phyloP scores from a whole-genome alignment of 1,140 invertebrate genomes.

The Periplaneta americana region DNA sequence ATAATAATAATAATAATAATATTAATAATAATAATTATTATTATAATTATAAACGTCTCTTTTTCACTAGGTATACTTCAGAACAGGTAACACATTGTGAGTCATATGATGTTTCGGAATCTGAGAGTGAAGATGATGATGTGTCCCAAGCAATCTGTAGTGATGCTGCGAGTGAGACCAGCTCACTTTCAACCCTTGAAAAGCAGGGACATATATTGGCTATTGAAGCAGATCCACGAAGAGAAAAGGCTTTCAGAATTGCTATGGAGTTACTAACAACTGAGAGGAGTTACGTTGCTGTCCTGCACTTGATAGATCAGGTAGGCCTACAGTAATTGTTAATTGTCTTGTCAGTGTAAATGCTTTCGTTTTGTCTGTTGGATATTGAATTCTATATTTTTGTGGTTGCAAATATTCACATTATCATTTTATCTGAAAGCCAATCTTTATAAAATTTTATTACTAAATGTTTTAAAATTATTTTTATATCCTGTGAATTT shows the following conservation, averaged over 20 bases:
- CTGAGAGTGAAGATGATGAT: slow-evolving; percentile 34
- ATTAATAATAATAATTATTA: background rate
- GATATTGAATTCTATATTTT: too few relatives aligned
- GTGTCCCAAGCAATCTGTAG: slow-evolving; percentile 15
- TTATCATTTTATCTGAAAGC: too few relatives aligned
- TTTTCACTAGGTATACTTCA: slow-evolving; percentile 7
- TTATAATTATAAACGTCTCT: too few relatives aligned
- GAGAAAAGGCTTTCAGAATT: slow-evolving; percentile 37
- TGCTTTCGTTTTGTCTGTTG: too few relatives aligned
- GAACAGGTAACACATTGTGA: slow-evolving; percentile 12
- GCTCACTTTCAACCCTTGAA: slow-evolving; percentile 19
- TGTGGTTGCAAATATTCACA: too few relatives aligned
- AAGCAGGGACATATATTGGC: slow-evolving; percentile 3
- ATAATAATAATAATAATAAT: background rate
- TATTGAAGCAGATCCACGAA: slow-evolving; percentile 23
- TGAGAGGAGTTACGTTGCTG: slow-evolving; percentile 45
- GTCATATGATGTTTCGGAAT: slow-evolving; percentile 27
- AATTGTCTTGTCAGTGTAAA: too few relatives aligned
- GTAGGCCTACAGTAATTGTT: too few relatives aligned
- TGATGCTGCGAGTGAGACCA: slow-evolving; percentile 17
- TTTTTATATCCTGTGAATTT: too few relatives aligned
- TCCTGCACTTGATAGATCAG: slow-evolving; percentile 48
- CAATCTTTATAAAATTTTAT: too few relatives aligned
- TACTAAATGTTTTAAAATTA: too few relatives aligned
- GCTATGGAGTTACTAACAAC: slow-evolving; percentile 46